Percentiles rank a stretch among this genome's conserved stretches.
phyloP scores from a whole-genome alignment of 2,888 invertebrate genomes.

The Prenolepis imparis region DNA sequence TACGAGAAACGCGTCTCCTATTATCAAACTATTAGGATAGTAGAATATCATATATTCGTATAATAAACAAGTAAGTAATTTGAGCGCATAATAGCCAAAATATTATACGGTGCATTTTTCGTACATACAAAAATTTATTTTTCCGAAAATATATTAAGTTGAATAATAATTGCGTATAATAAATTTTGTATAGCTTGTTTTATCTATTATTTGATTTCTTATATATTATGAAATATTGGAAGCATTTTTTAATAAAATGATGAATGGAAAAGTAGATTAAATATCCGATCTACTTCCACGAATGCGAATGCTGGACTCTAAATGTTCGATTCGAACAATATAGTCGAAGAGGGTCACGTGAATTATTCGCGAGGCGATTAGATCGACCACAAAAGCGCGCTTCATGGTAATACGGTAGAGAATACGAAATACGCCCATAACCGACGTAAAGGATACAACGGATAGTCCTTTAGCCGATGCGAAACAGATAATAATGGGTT shows the following conservation, averaged over 20 bases:
- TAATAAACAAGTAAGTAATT: neutral
- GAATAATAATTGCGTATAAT: neutral
- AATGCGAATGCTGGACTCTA: neutral
- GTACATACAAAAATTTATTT: neutral
- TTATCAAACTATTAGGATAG: constrained; percentile 4
- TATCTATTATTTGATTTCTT: neutral
- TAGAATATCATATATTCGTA: neutral
- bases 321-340: constrained; percentile 28
- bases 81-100: neutral
- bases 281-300: neutral
- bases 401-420: constrained; percentile 55
- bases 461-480: constrained; percentile 37
- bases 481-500: neutral
- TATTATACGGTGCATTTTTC: neutral
- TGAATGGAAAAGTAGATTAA: constrained; percentile 9
- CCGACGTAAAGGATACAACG: constrained; percentile 20
- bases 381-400: constrained; percentile 57
- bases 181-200: neutral
- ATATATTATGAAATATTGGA: neutral
- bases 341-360: constrained; percentile 54
- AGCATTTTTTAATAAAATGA: neutral
- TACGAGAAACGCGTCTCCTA: neutral
- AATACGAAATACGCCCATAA: constrained; percentile 62
- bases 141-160: neutral
- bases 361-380: constrained; percentile 56